Conservation (phyloP, 1,140 invertebrate species). For the Drosophila pandora region DNA sequence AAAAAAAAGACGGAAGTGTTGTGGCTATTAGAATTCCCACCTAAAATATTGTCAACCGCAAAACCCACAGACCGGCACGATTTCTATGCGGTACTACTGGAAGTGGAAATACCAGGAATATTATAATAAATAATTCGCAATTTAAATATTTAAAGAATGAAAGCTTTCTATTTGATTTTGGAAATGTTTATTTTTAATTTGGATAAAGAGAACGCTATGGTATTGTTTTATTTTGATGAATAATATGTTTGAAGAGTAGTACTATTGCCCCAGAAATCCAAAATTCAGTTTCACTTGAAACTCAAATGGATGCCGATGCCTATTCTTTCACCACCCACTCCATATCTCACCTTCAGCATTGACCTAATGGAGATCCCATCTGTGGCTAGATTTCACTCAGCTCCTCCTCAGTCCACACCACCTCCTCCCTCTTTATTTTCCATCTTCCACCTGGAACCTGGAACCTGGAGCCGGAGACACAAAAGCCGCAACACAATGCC, state of each 20-base stretch:
- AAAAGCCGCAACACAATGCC: slow-evolving; percentile 50
- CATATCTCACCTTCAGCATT: slow-evolving; percentile 22
- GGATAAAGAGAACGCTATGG: too few relatives aligned
- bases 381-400: slow-evolving; percentile 45
- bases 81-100: slow-evolving; percentile 21
- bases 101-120: not conserved
- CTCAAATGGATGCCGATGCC: slow-evolving; percentile 4
- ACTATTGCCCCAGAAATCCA: slow-evolving; percentile 16
- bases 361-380: slow-evolving; percentile 36
- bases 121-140: not conserved
- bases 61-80: slow-evolving; percentile 30
- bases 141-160: slow-evolving; percentile 15
- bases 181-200: not conserved
- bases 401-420: slow-evolving; percentile 2
- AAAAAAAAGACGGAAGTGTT: slow-evolving; percentile 7
- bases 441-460: slow-evolving; percentile 20
- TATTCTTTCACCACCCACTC: slow-evolving; percentile 5
- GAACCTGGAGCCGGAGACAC: slow-evolving; percentile 27
- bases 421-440: slow-evolving; percentile 4
- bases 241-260: slow-evolving; percentile 7
- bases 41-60: slow-evolving; percentile 39
- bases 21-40: slow-evolving; percentile 26
- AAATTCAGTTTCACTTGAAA: slow-evolving; percentile 32
- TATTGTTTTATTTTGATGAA: not conserved
- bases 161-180: slow-evolving; percentile 18